Base-by-base conservation (phyloP, 2,113 vertebrate genomes). In the Acrocephalus arundinaceus region DNA sequence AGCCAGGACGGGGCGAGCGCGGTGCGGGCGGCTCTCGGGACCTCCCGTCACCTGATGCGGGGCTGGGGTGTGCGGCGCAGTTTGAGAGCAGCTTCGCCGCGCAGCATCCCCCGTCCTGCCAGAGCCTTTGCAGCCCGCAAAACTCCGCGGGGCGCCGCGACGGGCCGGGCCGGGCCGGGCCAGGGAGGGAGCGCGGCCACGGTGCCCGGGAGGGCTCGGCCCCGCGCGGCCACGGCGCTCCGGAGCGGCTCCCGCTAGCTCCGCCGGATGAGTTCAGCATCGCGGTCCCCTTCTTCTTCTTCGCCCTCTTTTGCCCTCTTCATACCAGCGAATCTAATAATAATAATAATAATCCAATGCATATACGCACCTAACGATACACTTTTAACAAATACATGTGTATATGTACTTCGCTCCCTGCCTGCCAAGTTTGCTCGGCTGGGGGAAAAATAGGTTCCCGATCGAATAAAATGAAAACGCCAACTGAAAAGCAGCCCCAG, bases 371-470 rank as follows among this genome's bases (percentile, higher is more conserved):
- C 28, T 54, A 68, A 57, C 2, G 2, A 13, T 71, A 10, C 18
- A 11, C 33, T 55, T 43, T 57, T 55, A 55, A 13, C 9, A 14
- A n/a, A 20, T 15, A 5, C 7, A 3, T 35, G 2, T 13, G 3
- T 55, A 4, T 49, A 10, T 7, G 28, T 2, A 35, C 24, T 13
- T 73, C 14, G 27, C 5, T 2, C 20, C 27, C 31, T 74, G 66
- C 51, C 20, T 19, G 52, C 30, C 11, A 55, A 54, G 41, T 65
- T 86, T 17, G 7, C 20, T 84, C 4, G 21, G 15, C 7, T 39
- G 24, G 3, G 22, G 0, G 2, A 48, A 16, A 16, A 51, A 28
- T 9, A 17, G 17, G 58, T 84, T 43, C 35, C 11, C 8, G 1
- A 75, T 90, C 22, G 76, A 91, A 75, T 87, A 55, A 92, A 80